phyloP scores from a whole-genome alignment of 2,113 vertebrate genomes.

The Ailurus styani region DNA sequence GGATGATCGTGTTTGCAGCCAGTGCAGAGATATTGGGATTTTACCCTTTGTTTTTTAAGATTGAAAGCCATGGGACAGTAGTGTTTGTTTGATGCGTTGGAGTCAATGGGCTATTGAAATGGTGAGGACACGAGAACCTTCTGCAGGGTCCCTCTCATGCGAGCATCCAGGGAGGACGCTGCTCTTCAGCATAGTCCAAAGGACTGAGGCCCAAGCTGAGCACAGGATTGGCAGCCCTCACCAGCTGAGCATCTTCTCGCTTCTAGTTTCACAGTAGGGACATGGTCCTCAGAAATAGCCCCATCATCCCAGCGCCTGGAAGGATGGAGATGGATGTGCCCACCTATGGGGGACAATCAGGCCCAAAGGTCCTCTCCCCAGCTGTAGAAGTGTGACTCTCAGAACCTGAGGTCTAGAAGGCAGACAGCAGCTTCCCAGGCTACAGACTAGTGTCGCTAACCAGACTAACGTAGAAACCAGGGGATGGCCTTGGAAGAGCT shows the following conservation, averaged over 20 bases:
- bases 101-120: neutral
- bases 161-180: neutral
- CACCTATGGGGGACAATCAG: neutral
- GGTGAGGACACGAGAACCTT: neutral
- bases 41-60: neutral
- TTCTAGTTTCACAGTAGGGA: neutral
- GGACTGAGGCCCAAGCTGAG: neutral
- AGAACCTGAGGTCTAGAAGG: neutral
- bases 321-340: neutral
- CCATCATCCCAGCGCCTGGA: neutral
- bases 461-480: neutral
- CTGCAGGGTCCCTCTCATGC: neutral
- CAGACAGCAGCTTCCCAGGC: neutral
- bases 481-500: neutral
- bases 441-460: neutral
- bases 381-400: neutral
- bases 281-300: neutral
- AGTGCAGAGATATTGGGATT: neutral
- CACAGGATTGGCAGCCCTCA: neutral
- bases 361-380: neutral
- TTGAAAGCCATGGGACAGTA: neutral
- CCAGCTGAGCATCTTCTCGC: neutral
- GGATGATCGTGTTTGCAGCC: neutral
- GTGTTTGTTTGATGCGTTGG: neutral
- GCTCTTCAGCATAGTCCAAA: neutral